Evolutionary conservation across 1,140 invertebrate genomes (phyloP).

Genomic region (Apis cerana): DNA sequence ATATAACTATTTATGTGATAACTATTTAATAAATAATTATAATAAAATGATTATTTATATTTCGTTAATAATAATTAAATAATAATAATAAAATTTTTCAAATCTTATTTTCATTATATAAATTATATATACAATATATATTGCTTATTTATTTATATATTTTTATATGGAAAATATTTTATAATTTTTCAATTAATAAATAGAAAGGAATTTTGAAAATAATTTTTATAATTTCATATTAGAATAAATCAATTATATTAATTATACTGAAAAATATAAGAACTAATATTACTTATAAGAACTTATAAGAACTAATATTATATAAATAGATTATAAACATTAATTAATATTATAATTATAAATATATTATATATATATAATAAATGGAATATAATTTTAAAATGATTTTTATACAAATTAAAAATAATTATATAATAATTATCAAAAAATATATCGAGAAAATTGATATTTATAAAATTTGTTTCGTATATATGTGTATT

Average conservation of each 20-base stretch:
- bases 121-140: not conserved
- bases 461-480: not conserved
- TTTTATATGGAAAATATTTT: not conserved
- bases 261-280: not conserved
- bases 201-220: not conserved
- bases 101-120: no score
- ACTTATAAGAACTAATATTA: not conserved
- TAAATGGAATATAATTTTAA: no score
- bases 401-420: no score
- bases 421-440: not conserved
- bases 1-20: no score
- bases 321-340: not conserved
- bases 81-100: no score
- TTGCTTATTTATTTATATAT: not conserved
- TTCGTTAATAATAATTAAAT: no score
- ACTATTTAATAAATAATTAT: no score
- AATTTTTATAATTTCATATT: not conserved
- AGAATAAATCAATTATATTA: not conserved
- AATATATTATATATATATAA: no score
- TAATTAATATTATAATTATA: not conserved
- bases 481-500: not conserved
- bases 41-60: no score
- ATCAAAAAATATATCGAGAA: not conserved
- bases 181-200: not conserved
- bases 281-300: no score